Evolutionary conservation across 1,140 invertebrate species (phyloP), one percentile per base, ranked within the genome.

Genomic region (Temnothorax longispinosus): DNA sequence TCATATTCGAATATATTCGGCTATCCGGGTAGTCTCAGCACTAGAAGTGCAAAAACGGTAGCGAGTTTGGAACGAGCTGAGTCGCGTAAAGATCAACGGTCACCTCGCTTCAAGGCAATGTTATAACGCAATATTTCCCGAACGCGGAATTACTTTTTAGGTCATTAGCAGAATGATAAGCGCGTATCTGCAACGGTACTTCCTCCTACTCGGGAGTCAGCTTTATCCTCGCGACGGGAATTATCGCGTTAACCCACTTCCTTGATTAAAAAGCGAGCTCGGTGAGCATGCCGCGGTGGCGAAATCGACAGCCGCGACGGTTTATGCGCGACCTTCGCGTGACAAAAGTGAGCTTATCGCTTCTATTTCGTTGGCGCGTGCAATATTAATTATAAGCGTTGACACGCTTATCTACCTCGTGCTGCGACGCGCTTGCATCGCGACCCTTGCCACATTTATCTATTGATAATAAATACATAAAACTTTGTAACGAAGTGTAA

Each of bases 261-360:
- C 87, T 80, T 91, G 87, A 93, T 93, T 92, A 93, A 92, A 93
- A 88, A 90, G 76, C 67, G 35, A 15, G 44, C 27, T 27, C 27
- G 27, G 27, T 27, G 27, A 27, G 27, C 27, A 27, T 27, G 27
- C 50, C 52, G 41, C 13, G 27, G 41, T 54, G 21, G 15, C 47
- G 54, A 76, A 76, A 87, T 76, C 67, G 87, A 62, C 67, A 64
- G 50, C 47, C 71, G 58, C 76, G 81, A 86, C 18, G 50, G 11
- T n/a, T 54, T 50, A 41, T 35, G 71, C 54, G 88, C 54, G 88
- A 92, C 92, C 92, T 93, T 93, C 91, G 92, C 93, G 93, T 93
- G 89, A 89, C 89, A 56, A 15, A 50, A n/a, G n/a, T 13, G 71
- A 80, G 71, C 87, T 87, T 81, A 81, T 87, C 88, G 85, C 71